These are phyloP conservation scores for Perizoma affinitatum DNA, from an alignment of 2,888 invertebrate genomes.

Conservation along the genomic window DNA sequence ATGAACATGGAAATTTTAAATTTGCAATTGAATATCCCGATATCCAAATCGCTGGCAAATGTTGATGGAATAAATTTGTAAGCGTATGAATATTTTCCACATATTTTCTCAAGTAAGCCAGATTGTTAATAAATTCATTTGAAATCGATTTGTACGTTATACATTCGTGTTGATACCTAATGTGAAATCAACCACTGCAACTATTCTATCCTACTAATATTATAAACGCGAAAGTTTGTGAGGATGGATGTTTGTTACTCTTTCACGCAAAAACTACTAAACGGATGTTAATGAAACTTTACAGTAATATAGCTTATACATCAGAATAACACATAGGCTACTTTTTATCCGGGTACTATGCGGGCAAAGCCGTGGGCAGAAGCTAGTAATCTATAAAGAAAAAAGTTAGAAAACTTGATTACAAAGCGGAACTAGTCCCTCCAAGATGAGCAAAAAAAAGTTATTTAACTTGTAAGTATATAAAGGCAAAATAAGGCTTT, in stretches of 20 bases:
- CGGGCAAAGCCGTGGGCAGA: too few species aligned
- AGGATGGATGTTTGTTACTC: not conserved
- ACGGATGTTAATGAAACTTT: too few species aligned
- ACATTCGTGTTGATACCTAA: not conserved
- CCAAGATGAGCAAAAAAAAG: too few species aligned
- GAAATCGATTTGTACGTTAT: not conserved
- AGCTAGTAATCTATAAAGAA: too few species aligned
- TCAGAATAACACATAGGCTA: too few species aligned
- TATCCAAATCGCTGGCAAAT: slow-evolving; percentile 9
- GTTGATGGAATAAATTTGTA: slow-evolving; percentile 17
- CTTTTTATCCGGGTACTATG: too few species aligned
- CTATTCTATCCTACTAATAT: not conserved
- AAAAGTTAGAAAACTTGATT: too few species aligned
- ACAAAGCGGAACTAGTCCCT: too few species aligned
- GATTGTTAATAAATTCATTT: slow-evolving; percentile 12
- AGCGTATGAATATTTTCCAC: slow-evolving; percentile 25
- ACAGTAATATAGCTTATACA: too few species aligned
- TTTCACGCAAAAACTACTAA: too few species aligned
- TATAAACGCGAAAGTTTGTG: too few species aligned
- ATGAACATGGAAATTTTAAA: slow-evolving; percentile 18
- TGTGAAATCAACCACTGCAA: not conserved
- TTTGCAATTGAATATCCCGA: slow-evolving; percentile 25
- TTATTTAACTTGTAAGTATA: slow-evolving; percentile 14
- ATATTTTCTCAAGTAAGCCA: slow-evolving; percentile 8
- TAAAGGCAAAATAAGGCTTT: slow-evolving; percentile 7